phyloP scores from a whole-genome alignment of 2,888 invertebrate species.

The Athrips mouffetella region DNA sequence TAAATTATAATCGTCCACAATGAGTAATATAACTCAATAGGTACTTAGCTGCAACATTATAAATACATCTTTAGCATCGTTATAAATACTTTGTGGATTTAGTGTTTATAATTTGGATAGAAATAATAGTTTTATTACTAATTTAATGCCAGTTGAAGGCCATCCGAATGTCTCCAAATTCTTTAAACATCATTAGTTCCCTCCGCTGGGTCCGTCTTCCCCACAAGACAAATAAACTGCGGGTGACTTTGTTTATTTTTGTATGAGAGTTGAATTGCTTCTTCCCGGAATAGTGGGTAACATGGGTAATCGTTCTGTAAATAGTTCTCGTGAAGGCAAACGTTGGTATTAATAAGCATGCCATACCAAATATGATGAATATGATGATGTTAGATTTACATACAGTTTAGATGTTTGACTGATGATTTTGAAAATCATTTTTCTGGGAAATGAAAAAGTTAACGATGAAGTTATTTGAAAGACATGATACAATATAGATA shows the following conservation, averaged over 20 bases:
- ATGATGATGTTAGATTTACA: neutral
- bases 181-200: constrained; percentile 62
- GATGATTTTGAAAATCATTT: neutral
- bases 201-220: constrained; percentile 51
- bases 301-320: constrained; percentile 64
- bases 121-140: neutral
- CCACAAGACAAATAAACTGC: constrained; percentile 65
- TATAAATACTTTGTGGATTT: neutral
- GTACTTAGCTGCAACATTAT: constrained; percentile 16
- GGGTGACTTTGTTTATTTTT: constrained; percentile 69
- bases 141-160: constrained; percentile 22
- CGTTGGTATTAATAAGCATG: constrained; percentile 16
- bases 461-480: constrained; percentile 1
- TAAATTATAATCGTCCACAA: constrained; percentile 36
- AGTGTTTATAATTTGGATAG: neutral
- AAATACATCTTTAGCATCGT: constrained; percentile 13
- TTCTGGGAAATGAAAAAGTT: neutral
- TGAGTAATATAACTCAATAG: constrained; percentile 33
- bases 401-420: neutral
- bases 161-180: constrained; percentile 46
- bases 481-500: constrained; percentile 35
- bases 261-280: constrained; percentile 63
- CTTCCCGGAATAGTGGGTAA: constrained; percentile 61
- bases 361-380: neutral
- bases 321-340: constrained; percentile 38